These are phyloP conservation scores for Nettapus auritus DNA, from an alignment of 2,113 vertebrate genomes.

Conservation along the genomic window DNA sequence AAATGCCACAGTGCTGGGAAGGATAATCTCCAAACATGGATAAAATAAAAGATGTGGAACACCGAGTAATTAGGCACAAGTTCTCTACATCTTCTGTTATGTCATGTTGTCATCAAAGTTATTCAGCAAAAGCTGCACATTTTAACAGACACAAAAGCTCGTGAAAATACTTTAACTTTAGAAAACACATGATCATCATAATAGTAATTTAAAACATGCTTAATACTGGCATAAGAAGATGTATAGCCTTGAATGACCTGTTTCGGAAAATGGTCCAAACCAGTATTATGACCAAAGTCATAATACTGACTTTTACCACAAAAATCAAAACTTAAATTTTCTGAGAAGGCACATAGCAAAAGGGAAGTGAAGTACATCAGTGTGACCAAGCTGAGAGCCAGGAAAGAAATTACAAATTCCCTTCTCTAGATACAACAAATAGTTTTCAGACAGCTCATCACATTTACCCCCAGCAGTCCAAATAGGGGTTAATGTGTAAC, in stretches of 20 bases:
- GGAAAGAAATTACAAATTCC: constrained; percentile 2
- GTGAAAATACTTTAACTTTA: background rate
- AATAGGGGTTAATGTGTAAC: constrained; percentile 44
- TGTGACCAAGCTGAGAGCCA: background rate
- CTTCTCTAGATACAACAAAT: background rate
- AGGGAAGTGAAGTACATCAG: background rate
- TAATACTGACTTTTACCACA: background rate
- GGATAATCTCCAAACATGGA: background rate
- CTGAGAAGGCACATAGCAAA: background rate
- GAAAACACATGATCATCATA: background rate
- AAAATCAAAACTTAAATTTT: constrained; percentile 1
- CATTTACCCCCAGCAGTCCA: constrained; percentile 30
- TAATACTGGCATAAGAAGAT: background rate
- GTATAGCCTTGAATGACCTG: background rate
- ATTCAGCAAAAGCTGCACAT: background rate
- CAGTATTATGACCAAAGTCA: background rate
- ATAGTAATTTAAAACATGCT: background rate
- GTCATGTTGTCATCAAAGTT: background rate
- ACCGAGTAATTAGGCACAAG: background rate
- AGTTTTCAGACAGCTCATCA: constrained; percentile 27
- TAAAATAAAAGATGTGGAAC: background rate
- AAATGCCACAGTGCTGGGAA: background rate
- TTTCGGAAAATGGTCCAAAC: background rate
- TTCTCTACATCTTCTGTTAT: background rate
- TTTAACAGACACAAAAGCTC: background rate